These are phyloP conservation scores for Adelosebastes latens DNA, from an alignment of 2,797 vertebrate genomes.

Conservation along the genomic window DNA sequence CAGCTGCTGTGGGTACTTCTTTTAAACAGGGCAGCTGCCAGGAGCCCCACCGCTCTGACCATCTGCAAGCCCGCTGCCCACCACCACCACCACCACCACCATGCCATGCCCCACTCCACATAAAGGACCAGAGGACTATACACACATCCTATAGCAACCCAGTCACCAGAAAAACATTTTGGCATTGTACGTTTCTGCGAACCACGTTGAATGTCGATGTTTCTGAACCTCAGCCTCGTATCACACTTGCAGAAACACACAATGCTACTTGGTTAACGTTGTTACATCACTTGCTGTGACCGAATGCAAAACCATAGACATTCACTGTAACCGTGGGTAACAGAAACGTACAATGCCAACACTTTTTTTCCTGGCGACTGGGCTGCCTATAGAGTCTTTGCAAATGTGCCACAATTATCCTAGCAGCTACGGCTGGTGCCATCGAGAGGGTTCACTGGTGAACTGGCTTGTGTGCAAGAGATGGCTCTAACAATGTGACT, in stretches of 20 bases:
- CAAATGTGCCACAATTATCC: conserved; percentile 34
- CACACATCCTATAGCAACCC: neutral
- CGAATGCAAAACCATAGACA: neutral
- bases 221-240: neutral
- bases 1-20: conserved; percentile 50
- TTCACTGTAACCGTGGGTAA: neutral
- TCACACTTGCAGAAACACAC: neutral
- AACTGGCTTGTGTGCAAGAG: neutral
- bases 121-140: neutral
- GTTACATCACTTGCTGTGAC: too few relatives aligned
- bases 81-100: conserved; percentile 1
- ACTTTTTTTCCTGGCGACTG: neutral
- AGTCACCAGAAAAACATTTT: neutral
- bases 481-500: neutral
- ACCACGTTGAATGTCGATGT: neutral
- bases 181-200: neutral
- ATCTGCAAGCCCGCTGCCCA: conserved; percentile 63
- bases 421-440: conserved; percentile 3
- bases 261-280: neutral
- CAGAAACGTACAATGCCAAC: neutral
- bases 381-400: neutral
- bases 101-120: conserved; percentile 30
- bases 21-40: conserved; percentile 55
- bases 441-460: conserved; percentile 1
- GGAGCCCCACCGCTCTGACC: conserved; percentile 64